A percentile compares a stretch with the other conserved stretches of the same genome.
Evolutionary conservation across 2,113 vertebrate genomes (phyloP).

Genomic region (Brachypteracias leptosomus): DNA sequence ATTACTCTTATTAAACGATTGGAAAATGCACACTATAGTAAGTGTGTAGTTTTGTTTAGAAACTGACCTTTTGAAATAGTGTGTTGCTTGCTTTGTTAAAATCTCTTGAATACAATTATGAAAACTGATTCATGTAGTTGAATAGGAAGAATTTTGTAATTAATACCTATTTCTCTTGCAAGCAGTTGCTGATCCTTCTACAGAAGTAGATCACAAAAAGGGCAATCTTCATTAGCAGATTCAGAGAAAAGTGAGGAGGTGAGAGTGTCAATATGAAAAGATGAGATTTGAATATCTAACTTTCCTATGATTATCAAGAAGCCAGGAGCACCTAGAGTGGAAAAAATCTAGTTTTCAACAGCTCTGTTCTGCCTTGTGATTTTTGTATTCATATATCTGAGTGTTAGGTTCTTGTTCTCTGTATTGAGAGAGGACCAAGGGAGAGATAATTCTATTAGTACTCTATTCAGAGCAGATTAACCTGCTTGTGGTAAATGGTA

Average conservation of each 20-base stretch:
- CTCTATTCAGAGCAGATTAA: neutral
- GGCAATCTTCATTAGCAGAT: neutral
- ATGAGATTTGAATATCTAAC: neutral
- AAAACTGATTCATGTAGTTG: neutral
- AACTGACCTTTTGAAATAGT: neutral
- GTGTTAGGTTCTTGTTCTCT: neutral
- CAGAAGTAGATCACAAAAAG: neutral
- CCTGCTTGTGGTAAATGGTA: neutral
- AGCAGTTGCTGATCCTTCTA: neutral
- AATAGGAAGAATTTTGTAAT: neutral
- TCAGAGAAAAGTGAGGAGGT: neutral
- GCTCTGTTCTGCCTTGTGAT: neutral
- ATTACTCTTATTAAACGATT: neutral
- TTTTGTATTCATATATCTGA: rapidly evolving
- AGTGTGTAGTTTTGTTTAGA: neutral
- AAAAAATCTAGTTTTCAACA: neutral
- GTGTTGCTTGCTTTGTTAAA: neutral
- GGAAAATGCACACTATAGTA: neutral
- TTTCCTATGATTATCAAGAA: neutral
- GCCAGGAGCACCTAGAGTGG: neutral
- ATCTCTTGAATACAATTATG: neutral
- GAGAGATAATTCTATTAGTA: neutral
- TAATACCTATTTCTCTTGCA: neutral
- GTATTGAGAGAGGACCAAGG: neutral
- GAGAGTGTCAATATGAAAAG: neutral